Conservation (phyloP, 2,797 vertebrate species). For the Phoxinus dragarum region DNA sequence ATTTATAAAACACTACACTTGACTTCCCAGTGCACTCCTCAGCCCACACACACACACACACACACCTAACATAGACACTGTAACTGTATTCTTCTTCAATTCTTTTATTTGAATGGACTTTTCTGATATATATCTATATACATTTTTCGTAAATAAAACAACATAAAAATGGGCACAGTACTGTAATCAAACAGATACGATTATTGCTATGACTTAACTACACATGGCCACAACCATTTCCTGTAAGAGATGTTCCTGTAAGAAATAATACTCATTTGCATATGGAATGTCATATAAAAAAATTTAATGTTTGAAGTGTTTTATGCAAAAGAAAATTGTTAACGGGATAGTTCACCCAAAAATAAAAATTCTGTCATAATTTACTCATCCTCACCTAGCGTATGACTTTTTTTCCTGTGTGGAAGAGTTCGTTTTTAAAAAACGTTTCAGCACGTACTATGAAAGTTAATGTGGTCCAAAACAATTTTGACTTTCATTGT, state of each 20-base stretch:
- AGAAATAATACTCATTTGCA: constrained; percentile 31
- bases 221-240: neutral
- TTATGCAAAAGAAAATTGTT: constrained; percentile 40
- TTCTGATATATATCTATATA: neutral
- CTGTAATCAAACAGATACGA: constrained; percentile 10
- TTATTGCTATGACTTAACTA: neutral
- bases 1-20: neutral
- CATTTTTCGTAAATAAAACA: constrained; percentile 33
- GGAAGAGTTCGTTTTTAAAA: no score
- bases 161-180: constrained; percentile 13
- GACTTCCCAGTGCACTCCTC: neutral
- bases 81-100: neutral
- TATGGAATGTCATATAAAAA: constrained; percentile 68
- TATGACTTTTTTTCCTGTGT: neutral
- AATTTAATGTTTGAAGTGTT: constrained; percentile 72
- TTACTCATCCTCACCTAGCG: neutral
- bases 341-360: neutral
- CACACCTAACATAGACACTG: constrained; percentile 9
- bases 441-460: neutral
- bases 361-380: neutral
- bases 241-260: neutral
- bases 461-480: neutral
- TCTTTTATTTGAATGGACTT: constrained; percentile 21
- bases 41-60: neutral
- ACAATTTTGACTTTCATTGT: no score